Evolutionary conservation across 2,113 vertebrate genomes (phyloP), one percentile per base, ranked within the genome.

Genomic region (Pachycephala philippinensis): DNA sequence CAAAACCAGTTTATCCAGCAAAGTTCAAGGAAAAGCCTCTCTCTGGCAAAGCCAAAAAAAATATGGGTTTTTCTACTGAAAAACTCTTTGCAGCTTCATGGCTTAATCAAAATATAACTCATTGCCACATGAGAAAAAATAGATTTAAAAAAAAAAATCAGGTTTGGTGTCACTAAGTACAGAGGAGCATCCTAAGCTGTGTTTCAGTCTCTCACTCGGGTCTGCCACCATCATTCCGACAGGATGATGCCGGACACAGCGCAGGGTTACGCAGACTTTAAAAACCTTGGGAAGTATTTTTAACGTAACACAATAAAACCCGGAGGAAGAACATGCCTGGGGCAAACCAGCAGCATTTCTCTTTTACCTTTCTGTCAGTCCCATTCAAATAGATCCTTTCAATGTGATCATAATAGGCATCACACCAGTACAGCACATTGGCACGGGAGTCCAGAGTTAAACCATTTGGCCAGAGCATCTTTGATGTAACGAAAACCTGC

Each of bases 381-480:
- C 99, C 99, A 90, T 99, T 99, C 92, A 99, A 97, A 94, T 98
- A 98, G 89, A 99, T 99, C 97, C 98, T 99, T 97, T 99, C 99
- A 65, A 99, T 99, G 97, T 99, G 99, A 96, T 99, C 99, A 24
- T 99, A 99, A 97, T 99, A 99, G 96, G 99, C 99, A 5, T 99
- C 99, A 93, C 99, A 99, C 99, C 99, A 99, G 98, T 99, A 99
- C 71, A 99, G 98, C n/a, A 99, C 98, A 59, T 96, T 98, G 87
- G 96, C 98, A 11, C 92, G 96, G 83, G 98, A 98, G 97, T 99
- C 99, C 98, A 99, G 97, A 30, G 99, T 99, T 94, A 99, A 98
- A 64, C 99, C 99, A 3, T 99, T 99, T 74, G 99, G 99, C 99
- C 99, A 99, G 16, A 99, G 98, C 99, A 99, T 99, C 98, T 98